phyloP scores from a whole-genome alignment of 2,113 vertebrate genomes.

The Brachyhypopomus gauderio region DNA sequence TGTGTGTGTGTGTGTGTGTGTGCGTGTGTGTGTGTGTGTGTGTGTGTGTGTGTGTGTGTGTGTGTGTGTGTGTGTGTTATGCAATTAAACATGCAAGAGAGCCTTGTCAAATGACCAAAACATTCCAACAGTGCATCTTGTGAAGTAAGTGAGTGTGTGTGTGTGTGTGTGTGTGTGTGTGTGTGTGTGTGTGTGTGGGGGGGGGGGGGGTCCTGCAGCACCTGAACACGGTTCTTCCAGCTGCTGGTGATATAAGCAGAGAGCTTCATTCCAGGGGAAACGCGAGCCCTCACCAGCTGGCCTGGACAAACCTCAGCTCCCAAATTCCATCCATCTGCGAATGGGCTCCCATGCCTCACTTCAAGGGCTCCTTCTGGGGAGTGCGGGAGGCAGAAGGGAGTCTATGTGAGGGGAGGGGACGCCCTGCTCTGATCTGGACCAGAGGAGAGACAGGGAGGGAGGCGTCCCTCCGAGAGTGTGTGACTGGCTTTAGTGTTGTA shows the following conservation, averaged over 20 bases:
- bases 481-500: not conserved
- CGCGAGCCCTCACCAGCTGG: slow-evolving; percentile 66
- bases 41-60: no score
- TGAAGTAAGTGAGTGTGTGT: slow-evolving; percentile 29
- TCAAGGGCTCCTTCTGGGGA: slow-evolving; percentile 54
- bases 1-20: not conserved
- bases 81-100: not conserved
- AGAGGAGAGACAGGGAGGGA: not conserved
- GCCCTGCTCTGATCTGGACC: slow-evolving; percentile 27
- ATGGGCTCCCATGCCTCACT: slow-evolving; percentile 58
- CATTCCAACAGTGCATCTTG: slow-evolving; percentile 34
- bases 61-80: not conserved
- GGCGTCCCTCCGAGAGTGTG: not conserved
- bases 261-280: slow-evolving; percentile 65
- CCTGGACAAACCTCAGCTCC: slow-evolving; percentile 56
- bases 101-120: slow-evolving; percentile 33
- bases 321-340: slow-evolving; percentile 65
- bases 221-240: slow-evolving; percentile 73
- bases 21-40: no score
- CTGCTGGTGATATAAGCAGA: slow-evolving; percentile 61
- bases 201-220: slow-evolving; percentile 58
- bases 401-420: not conserved
- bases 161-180: no score
- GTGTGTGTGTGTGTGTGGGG: not conserved
- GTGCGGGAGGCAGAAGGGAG: slow-evolving; percentile 35